Evolutionary conservation across 2,113 vertebrate genomes (phyloP).

Genomic region (Hiodon alosoides): DNA sequence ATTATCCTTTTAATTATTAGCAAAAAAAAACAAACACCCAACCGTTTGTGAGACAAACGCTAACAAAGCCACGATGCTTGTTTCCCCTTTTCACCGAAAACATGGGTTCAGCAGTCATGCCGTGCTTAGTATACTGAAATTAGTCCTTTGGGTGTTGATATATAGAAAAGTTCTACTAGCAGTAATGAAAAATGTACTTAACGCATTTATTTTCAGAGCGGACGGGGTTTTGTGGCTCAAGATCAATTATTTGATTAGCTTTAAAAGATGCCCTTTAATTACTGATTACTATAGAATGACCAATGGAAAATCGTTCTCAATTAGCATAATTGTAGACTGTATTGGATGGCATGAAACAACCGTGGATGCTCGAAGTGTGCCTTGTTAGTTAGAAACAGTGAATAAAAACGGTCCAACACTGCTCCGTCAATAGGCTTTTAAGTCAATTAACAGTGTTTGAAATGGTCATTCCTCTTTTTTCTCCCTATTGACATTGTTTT

Average conservation of each 20-base stretch:
- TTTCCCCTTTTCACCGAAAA: too few species aligned
- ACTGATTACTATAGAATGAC: slow-evolving; percentile 34
- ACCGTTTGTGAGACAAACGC: too few species aligned
- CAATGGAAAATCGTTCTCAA: slow-evolving; percentile 60
- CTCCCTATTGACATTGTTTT: slow-evolving; percentile 79
- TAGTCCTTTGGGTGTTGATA: too few species aligned
- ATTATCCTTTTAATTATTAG: slow-evolving; percentile 45
- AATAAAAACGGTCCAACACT: slow-evolving; percentile 36
- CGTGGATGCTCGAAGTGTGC: slow-evolving; percentile 25
- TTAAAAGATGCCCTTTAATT: slow-evolving; percentile 57
- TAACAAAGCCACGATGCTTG: too few species aligned
- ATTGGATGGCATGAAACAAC: slow-evolving; percentile 34
- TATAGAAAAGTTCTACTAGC: too few species aligned
- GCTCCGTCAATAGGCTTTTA: slow-evolving; percentile 82
- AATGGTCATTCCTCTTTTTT: slow-evolving; percentile 87
- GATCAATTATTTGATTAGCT: slow-evolving; percentile 37
- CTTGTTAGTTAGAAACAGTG: slow-evolving; percentile 32
- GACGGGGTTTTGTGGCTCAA: slow-evolving; percentile 40
- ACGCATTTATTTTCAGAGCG: too few species aligned
- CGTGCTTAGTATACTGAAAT: too few species aligned
- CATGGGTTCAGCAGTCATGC: too few species aligned
- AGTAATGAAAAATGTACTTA: too few species aligned
- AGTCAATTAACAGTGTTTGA: slow-evolving; percentile 85
- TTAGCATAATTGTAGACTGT: slow-evolving; percentile 67
- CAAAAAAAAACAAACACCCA: slow-evolving; percentile 12